Evolutionary conservation across 2,797 vertebrate genomes (phyloP), one percentile per base, ranked within the genome.

Genomic region (Sebastolobus alascanus): DNA sequence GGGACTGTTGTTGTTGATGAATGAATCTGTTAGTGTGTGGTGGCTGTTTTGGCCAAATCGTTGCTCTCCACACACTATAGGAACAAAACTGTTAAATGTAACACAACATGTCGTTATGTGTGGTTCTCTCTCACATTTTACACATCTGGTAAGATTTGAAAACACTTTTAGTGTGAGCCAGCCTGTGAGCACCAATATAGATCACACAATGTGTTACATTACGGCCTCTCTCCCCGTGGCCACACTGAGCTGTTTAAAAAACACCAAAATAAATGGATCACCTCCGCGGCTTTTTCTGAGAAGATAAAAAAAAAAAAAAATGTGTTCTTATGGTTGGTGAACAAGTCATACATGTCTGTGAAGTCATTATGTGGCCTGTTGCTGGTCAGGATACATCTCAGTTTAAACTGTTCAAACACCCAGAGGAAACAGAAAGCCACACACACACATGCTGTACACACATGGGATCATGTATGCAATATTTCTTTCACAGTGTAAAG

Each of bases 401-500:
- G 11, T 63, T 79, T 54, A 75, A 82, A 73, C 37, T 70, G 8
- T 29, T 65, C 16, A 46, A 69, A 72, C 38, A 82, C n/a, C 58
- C 70, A 27, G 4, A 79, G 18, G 70, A 80, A 73, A 66, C 40
- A 54, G 35, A 78, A 70, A 12, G 46, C 29, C 37, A n/a, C 64
- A 46, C 50, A 38, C 55, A 22, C 69, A 52, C 31, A 50, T 14
- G 69, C 52, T 38, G 68, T 3, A 78, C 79, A 66, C 73, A 75
- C 71, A 75, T 2, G 27, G 33, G 55, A 68, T 54, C 55, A 60
- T 60, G 37, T 61, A 65, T 29, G 56, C 50, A 65, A 56, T 59
- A 80, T 58, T 77, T 88, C 46, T 68, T 59, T 69, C 43, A 73
- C 71, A 16, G 25, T 75, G 66, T 84, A 81, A 79, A 90, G 83